These are phyloP conservation scores for Ariopsis seemanni DNA, from an alignment of 2,113 vertebrate genomes.

Conservation along the genomic window DNA sequence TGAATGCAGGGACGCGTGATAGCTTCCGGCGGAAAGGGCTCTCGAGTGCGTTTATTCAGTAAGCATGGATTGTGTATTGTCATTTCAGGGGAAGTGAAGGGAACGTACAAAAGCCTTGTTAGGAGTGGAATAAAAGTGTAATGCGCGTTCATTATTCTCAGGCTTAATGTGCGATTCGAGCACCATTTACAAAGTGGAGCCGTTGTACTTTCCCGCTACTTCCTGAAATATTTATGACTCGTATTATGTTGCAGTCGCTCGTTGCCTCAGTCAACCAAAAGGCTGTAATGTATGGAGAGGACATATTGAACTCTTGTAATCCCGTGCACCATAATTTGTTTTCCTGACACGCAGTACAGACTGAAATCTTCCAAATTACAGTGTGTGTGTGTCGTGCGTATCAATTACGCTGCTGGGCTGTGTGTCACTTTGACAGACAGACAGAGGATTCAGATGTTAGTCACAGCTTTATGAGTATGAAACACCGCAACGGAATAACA, in stretches of 20 bases:
- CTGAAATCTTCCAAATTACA: conserved; percentile 40
- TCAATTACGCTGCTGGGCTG: conserved; percentile 23
- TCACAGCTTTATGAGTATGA: not conserved
- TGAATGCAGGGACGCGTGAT: not conserved
- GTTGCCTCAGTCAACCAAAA: conserved; percentile 53
- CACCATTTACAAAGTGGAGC: conserved; percentile 65
- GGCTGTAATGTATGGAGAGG: conserved; percentile 58
- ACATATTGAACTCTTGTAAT: conserved; percentile 62
- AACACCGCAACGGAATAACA: conserved; percentile 14
- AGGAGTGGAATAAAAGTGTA: conserved; percentile 27
- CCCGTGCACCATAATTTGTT: conserved; percentile 63
- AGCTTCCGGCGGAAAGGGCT: conserved; percentile 8
- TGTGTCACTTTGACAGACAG: conserved; percentile 13
- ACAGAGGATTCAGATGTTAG: conserved; percentile 15
- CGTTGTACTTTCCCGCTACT: conserved; percentile 64
- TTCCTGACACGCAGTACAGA: conserved; percentile 57
- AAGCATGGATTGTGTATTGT: not conserved
- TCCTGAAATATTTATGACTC: conserved; percentile 70
- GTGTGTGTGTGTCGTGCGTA: conserved; percentile 9
- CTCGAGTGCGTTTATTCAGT: not conserved
- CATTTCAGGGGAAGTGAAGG: not conserved
- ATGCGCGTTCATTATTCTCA: conserved; percentile 31
- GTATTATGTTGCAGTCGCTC: conserved; percentile 68
- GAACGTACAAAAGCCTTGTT: not conserved
- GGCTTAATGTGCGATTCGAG: conserved; percentile 26